Evolutionary conservation across 2,797 vertebrate genomes (phyloP), one percentile per base, ranked within the genome.

Genomic region (Chelonia mydas): DNA sequence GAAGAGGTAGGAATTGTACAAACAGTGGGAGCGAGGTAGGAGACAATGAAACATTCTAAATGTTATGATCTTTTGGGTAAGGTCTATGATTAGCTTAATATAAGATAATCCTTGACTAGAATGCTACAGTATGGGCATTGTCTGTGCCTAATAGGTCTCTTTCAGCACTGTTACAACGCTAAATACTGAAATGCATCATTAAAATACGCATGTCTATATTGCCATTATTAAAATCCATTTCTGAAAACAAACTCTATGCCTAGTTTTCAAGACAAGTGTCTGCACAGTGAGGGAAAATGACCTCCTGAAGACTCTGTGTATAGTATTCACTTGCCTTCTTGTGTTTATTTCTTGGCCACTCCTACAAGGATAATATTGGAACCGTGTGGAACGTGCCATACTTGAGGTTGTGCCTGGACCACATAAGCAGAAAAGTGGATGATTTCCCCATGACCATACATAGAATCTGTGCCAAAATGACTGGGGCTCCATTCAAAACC

Each of bases 371-470:
- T 96, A 90, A 86, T 31, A 87, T 83, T 81, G 88, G 83, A 90
- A 94, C 57, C 88, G 89, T 81, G 47, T 49, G 87, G 81, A 86
- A 13, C 81, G 47, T 84, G 88, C 79, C 90, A 86, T 88, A 90
- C 86, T 95, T 95, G 78, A n/a, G 83, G 89, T 84, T 95, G 74
- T 92, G 89, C 87, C 90, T 97, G 92, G 92, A 95, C 89, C 95
- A 90, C 5, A 4, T 93, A 96, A 95, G 91, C 94, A 96, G 86
- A 96, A 95, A 97, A 97, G 76, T 84, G 92, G 97, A 97, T 97
- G 88, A 88, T 95, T 96, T 97, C 90, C 95, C 96, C 94, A 94
- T 81, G 95, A 97, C 91, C 95, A 84, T 88, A 95, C 59, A 59
- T 86, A 83, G 55, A 95, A 92, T 87, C 51, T 88, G 83, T 92